Percentiles rank a stretch among this genome's conserved stretches.
Conservation (phyloP, 2,888 invertebrate species). For the Nephrocerus scutellatus region DNA sequence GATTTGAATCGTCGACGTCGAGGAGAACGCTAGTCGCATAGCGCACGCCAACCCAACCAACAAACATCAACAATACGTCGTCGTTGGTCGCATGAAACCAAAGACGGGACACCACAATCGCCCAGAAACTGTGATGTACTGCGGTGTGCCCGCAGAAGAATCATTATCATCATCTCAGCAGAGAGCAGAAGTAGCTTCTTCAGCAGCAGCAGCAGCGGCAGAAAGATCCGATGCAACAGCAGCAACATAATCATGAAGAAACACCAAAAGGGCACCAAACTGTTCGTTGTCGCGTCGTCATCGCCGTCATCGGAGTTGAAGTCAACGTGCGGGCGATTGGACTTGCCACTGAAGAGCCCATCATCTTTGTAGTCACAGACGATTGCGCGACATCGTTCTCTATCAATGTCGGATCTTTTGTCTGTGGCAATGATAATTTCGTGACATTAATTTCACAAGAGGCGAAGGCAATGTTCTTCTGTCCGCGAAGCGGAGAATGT, state of each 20-base stretch:
- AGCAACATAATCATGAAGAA: slow-evolving; percentile 17
- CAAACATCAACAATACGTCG: too few relatives aligned
- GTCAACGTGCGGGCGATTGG: neutral
- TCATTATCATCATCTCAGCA: too few relatives aligned
- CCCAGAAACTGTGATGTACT: too few relatives aligned
- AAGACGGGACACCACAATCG: neutral
- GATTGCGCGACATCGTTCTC: slow-evolving; percentile 15
- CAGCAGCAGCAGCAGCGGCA: neutral
- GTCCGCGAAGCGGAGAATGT: too few relatives aligned
- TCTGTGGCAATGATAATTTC: slow-evolving; percentile 33
- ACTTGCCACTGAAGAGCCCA: slow-evolving; percentile 1
- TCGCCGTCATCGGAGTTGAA: neutral
- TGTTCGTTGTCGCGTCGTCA: slow-evolving; percentile 6
- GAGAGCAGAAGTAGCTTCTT: too few relatives aligned
- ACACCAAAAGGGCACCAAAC: slow-evolving; percentile 6
- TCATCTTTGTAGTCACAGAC: slow-evolving; percentile 20
- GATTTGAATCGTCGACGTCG: too few relatives aligned
- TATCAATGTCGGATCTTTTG: slow-evolving; percentile 30
- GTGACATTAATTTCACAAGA: slow-evolving; percentile 31
- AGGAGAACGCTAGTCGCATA: too few relatives aligned
- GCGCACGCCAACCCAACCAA: too few relatives aligned
- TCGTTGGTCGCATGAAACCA: neutral
- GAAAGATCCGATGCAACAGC: neutral
- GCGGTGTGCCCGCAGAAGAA: neutral
- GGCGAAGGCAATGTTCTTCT: too few relatives aligned